Conservation (phyloP, 2,797 vertebrate species). For the Sebastes minor region DNA sequence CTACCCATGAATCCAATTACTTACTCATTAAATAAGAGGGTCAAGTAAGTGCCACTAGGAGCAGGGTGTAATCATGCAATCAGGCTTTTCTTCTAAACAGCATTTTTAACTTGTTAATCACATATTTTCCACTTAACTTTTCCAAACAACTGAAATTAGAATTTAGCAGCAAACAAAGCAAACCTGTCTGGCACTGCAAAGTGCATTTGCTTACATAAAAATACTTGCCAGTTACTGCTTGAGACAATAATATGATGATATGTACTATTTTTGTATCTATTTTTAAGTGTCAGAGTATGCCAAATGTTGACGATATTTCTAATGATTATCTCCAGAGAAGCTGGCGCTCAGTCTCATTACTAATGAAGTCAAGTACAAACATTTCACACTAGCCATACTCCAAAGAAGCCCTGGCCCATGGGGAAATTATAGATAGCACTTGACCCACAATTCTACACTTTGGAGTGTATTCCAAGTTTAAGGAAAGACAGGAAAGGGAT, state of each 20-base stretch:
- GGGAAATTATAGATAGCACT: conserved; percentile 46
- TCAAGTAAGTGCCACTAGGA: background rate
- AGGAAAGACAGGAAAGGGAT: background rate
- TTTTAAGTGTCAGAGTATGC: background rate
- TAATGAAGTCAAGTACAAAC: conserved; percentile 34
- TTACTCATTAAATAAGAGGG: conserved; percentile 28
- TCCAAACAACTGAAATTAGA: background rate
- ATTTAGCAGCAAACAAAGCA: background rate
- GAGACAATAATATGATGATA: background rate
- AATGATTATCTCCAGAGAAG: conserved; percentile 19
- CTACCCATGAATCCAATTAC: conserved; percentile 10
- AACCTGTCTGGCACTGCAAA: background rate
- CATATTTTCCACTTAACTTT: background rate
- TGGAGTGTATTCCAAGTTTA: conserved; percentile 10
- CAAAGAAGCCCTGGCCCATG: background rate
- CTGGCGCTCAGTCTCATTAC: background rate
- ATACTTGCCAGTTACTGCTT: background rate
- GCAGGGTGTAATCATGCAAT: conserved; percentile 13
- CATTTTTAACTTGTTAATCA: background rate
- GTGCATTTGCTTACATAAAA: background rate
- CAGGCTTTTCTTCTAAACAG: background rate
- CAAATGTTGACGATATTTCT: conserved; percentile 24
- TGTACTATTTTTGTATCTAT: background rate
- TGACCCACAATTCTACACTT: conserved; percentile 39
- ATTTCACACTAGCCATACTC: background rate